Evolutionary conservation across 2,888 invertebrate species (phyloP).

Genomic region (Xanthia icteritia): DNA sequence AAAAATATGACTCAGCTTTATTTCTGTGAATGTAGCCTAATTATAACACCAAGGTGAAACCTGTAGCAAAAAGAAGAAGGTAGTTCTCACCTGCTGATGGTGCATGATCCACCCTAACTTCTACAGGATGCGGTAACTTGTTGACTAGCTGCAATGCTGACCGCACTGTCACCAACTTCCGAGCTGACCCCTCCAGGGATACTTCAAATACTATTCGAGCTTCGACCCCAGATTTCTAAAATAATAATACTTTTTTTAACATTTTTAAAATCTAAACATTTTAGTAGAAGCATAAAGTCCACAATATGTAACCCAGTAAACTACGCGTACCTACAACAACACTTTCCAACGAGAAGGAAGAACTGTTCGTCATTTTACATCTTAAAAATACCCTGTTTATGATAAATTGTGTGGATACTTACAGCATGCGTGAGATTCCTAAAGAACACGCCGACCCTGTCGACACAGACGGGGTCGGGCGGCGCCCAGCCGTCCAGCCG

Average conservation of each 20-base stretch:
- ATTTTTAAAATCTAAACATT: not conserved
- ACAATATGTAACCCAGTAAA: not conserved
- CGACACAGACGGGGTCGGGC: constrained; percentile 97
- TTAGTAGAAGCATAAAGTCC: not conserved
- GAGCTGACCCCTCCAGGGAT: constrained; percentile 97
- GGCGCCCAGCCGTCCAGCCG: constrained; percentile 97
- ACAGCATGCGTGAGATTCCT: constrained; percentile 88
- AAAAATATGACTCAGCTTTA: not conserved
- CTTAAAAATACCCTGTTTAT: not conserved
- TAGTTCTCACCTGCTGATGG: constrained; percentile 73
- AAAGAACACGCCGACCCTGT: constrained; percentile 98
- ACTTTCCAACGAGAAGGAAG: not conserved
- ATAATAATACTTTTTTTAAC: not conserved
- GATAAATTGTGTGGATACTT: constrained; percentile 1
- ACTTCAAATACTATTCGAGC: constrained; percentile 98
- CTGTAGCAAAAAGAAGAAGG: not conserved
- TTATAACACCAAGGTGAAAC: not conserved
- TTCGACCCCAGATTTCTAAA: constrained; percentile 84
- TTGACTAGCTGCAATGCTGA: constrained; percentile 96
- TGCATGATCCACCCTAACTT: constrained; percentile 84
- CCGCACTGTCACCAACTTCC: constrained; percentile 97
- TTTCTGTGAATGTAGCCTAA: not conserved
- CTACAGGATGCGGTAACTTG: constrained; percentile 92
- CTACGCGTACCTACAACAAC: not conserved
- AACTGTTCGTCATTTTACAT: not conserved